phyloP scores from a whole-genome alignment of 2,113 vertebrate species.

The Salvelinus namaycush region DNA sequence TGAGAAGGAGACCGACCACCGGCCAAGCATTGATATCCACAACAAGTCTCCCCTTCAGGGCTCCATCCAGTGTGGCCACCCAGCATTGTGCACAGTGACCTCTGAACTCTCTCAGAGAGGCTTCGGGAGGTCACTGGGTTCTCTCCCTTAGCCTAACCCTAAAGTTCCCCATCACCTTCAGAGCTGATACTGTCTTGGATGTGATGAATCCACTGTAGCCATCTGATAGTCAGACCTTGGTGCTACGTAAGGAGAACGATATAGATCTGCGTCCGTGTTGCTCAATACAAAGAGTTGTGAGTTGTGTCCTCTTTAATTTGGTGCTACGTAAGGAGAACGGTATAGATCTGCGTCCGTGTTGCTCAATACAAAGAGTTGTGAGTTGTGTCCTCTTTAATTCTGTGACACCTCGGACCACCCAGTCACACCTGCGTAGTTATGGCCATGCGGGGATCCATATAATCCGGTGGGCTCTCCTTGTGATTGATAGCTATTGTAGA shows the following conservation, averaged over 20 bases:
- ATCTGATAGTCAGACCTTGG: too few species aligned
- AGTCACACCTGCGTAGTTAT: slow-evolving; percentile 1
- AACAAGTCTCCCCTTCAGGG: slow-evolving; percentile 17
- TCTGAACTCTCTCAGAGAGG: slow-evolving; percentile 57
- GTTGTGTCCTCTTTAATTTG: neutral
- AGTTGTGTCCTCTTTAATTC: neutral
- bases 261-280: neutral
- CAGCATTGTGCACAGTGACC: slow-evolving; percentile 55
- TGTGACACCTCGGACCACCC: neutral
- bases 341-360: neutral
- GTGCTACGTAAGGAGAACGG: neutral
- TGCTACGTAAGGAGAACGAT: neutral
- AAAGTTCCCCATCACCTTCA: neutral
- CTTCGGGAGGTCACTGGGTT: slow-evolving; percentile 49
- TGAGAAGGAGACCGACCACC: slow-evolving; percentile 71
- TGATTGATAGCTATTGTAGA: slow-evolving; percentile 75
- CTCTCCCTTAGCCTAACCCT: neutral
- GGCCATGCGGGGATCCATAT: slow-evolving; percentile 59
- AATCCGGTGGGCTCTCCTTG: slow-evolving; percentile 67
- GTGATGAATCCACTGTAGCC: neutral
- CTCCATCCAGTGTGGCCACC: slow-evolving; percentile 29
- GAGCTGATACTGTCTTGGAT: neutral
- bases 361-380: neutral
- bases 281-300: neutral
- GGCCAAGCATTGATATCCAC: slow-evolving; percentile 62